Evolutionary conservation across 2,888 invertebrate genomes (phyloP).

Genomic region (Busseola fusca): DNA sequence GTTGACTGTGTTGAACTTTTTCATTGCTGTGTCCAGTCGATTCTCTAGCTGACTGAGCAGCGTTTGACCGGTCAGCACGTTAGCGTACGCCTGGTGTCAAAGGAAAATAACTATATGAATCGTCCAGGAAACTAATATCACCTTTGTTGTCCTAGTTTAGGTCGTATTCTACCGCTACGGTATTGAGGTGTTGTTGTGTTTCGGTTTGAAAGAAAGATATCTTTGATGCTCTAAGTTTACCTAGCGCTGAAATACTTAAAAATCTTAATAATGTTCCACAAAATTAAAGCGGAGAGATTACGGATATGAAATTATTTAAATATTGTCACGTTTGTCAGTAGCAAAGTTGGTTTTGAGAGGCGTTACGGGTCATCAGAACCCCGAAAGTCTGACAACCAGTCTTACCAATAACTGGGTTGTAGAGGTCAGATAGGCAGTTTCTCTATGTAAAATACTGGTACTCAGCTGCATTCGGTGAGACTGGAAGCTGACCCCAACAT

Average conservation of each 20-base stretch:
- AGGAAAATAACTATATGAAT: neutral
- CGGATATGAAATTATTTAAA: neutral
- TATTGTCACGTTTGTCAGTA: too few species aligned
- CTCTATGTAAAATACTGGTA: too few species aligned
- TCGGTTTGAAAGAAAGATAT: neutral
- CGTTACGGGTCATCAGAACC: too few species aligned
- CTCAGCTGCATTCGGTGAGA: too few species aligned
- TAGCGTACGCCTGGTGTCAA: slow-evolving; percentile 71
- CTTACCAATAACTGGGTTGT: too few species aligned
- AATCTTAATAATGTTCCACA: neutral
- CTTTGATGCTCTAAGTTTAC: neutral
- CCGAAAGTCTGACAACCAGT: too few species aligned
- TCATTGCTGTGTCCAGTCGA: slow-evolving; percentile 92
- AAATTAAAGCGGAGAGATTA: neutral
- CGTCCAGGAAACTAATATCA: neutral
- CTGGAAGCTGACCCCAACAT: too few species aligned
- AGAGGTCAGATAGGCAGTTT: too few species aligned
- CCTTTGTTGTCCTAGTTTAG: neutral
- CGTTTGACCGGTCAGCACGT: slow-evolving; percentile 78
- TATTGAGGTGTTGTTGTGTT: neutral
- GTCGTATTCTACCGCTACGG: neutral
- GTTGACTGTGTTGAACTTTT: slow-evolving; percentile 93
- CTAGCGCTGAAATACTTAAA: neutral
- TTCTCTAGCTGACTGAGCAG: slow-evolving; percentile 91
- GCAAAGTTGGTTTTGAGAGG: too few species aligned